These are phyloP conservation scores for Holothuria scabra DNA, from an alignment of 53 echinoderm and acorn worm genomes.

Conservation along the genomic window DNA sequence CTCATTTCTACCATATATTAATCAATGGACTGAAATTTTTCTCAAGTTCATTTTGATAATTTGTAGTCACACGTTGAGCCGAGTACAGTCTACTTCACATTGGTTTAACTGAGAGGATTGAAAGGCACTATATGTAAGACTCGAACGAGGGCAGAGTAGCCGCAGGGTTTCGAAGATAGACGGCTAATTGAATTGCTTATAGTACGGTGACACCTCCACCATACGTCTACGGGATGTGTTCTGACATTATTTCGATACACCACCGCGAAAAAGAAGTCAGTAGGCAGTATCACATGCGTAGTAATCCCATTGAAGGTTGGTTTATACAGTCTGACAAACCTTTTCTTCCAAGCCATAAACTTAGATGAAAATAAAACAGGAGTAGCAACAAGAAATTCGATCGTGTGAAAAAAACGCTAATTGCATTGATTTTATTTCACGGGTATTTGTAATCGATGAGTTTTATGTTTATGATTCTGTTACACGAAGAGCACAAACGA, in stretches of 20 bases:
- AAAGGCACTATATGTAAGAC: conserved; percentile 12
- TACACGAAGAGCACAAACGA: too few relatives aligned
- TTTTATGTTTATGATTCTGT: too few relatives aligned
- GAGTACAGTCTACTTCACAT: neutral
- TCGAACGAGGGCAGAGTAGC: conserved; percentile 31
- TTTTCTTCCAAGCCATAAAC: too few relatives aligned
- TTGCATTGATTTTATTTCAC: too few relatives aligned
- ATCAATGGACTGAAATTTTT: conserved; percentile 24
- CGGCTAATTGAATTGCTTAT: conserved; percentile 42
- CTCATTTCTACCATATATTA: conserved; percentile 26
- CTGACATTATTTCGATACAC: conserved; percentile 27
- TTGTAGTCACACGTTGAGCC: neutral
- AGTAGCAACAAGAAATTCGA: too few relatives aligned
- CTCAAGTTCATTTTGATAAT: conserved; percentile 25
- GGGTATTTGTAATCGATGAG: too few relatives aligned
- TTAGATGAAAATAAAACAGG: too few relatives aligned
- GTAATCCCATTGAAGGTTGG: too few relatives aligned
- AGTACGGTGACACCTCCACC: conserved; percentile 41
- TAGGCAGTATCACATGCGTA: too few relatives aligned
- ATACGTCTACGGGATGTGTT: conserved; percentile 22
- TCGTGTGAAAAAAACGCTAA: too few relatives aligned
- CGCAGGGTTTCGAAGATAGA: conserved; percentile 39
- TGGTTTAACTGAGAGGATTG: neutral
- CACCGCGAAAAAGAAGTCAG: too few relatives aligned
- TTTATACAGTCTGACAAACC: too few relatives aligned